Base-by-base conservation (phyloP, 2,888 invertebrate species). In the Diarsia mendica region DNA sequence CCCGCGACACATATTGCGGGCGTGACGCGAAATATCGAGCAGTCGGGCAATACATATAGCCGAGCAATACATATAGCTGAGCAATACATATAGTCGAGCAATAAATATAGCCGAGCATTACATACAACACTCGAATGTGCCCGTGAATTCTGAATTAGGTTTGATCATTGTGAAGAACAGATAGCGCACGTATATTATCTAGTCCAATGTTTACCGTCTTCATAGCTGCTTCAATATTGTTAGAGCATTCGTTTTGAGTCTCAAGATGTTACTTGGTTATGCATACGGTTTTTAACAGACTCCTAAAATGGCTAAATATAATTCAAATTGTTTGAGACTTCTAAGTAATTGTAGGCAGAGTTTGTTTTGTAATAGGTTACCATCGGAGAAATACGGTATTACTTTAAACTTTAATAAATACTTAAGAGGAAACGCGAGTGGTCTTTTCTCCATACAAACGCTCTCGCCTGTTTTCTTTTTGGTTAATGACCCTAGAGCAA, bases 11-110 rank as follows among this genome's bases (percentile, higher is more conserved):
- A 91, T 92, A 91, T 91, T 91, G 91, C 88, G 90, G 83, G 90
- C 91, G 92, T 92, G 92, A 90, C 89, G 83, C 85, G 90, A 91
- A 88, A 88, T 89, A 87, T 89, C 87, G 90, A 91, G 87, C 87
- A 86, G 77, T 64, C 58, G 64, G 18, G 72, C 77, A 77, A 85
- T 83, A 83, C 82, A 85, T 82, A 85, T 85, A 79, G 65, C 49
- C 23, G 72, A 66, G 69, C 77, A 77, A 87, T 85, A 82, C 80
- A 39, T 39, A 39, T 39, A 86, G 75, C 61, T 53, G 64, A n/a
- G 72, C 77, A 77, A 85, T 83, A 83, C 83, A 85, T 82, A 85
- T 85, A 79, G 65, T 46, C 23, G 72, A 66, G 67, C 77, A 77
- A 77, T 82, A 82, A 79, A 85, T 79, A 83, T 86, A 83, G 67